phyloP scores from a whole-genome alignment of 2,888 invertebrate genomes.

The Ophioninae sp. region DNA sequence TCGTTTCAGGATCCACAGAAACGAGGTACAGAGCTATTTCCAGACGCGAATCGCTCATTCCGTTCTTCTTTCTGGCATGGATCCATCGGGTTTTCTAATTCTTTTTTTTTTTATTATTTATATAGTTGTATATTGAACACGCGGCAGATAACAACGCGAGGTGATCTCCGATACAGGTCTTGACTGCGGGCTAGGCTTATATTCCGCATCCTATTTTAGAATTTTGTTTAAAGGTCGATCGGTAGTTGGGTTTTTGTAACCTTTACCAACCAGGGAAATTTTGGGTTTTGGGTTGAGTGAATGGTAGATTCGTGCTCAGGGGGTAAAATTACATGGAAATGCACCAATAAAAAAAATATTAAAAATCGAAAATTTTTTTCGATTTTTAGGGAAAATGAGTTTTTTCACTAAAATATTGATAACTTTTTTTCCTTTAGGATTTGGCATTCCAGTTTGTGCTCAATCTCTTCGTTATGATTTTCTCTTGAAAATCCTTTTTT shows the following conservation, averaged over 20 bases:
- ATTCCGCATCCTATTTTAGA: constrained; percentile 62
- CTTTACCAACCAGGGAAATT: not conserved
- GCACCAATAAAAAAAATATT: no score
- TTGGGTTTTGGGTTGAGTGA: no score
- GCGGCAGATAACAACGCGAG: constrained; percentile 23
- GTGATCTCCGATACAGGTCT: constrained; percentile 55
- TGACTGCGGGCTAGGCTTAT: constrained; percentile 34
- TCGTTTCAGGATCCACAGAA: constrained; percentile 34
- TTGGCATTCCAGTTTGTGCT: no score
- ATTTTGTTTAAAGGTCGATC: constrained; percentile 65
- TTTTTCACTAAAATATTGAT: no score
- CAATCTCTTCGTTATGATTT: no score
- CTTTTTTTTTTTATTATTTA: constrained; percentile 44
- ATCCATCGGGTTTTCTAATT: constrained; percentile 60
- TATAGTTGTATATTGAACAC: constrained; percentile 47
- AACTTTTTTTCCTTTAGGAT: no score
- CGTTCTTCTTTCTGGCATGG: constrained; percentile 60
- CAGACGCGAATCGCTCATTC: constrained; percentile 55
- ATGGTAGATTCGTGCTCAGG: no score
- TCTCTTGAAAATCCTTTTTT: no score
- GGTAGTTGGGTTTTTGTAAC: constrained; percentile 34
- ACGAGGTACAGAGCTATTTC: constrained; percentile 56
- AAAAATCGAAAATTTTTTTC: no score
- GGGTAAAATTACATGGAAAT: no score
- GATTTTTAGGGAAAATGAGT: no score